Base-by-base conservation (phyloP, 2,797 vertebrate species). In the Phoxinus dragarum region DNA sequence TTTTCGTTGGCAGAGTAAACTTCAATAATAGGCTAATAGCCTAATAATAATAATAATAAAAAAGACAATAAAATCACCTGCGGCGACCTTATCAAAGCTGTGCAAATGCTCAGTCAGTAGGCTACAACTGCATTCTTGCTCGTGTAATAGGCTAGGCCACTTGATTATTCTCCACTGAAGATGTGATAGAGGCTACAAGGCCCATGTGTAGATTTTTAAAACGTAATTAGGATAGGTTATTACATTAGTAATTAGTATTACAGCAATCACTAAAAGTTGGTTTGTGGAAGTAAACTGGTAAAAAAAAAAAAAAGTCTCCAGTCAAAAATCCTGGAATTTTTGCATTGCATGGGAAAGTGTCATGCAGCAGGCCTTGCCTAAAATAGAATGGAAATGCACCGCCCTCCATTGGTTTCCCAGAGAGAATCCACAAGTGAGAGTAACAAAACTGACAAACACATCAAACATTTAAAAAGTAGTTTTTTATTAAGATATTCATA, bases 401-500 rank as follows among this genome's bases (percentile, higher is more conserved):
- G 74, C 82, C 84, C 81, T 82, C 84, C 21, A 19, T 59, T 49
- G 89, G 85, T 64, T 86, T 54, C 78, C 16, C 34, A 27, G 4
- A 16, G 42, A 54, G n/a, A 84, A 52, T 47, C 31, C 78, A 75
- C 2, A 59, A 64, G 19, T 52, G 16, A 31, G n/a, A 68, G 64
- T 56, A n/a, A 79, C 17, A 72, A 79, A 64, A 64, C 16, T 11
- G 31, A 75, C 82, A 52, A 83, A 64, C 11, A 71, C 11, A 76
- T 34, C 27, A 31, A 61, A 17, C 64, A 27, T 64, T 47, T 17
- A n/a, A n/a, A 71, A n/a, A 4, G 2, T 21, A 5, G 52, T 40
- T 61, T 75, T 76, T 14, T 76, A 78, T 64, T 78, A 44, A 31
- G 56, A 64, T 19, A 59, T 31, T 31, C 5, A 21, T 68, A 42